Percentiles rank a stretch among this genome's conserved stretches.
Conservation (phyloP, 2,888 invertebrate genomes). For the Acronicta aceris region DNA sequence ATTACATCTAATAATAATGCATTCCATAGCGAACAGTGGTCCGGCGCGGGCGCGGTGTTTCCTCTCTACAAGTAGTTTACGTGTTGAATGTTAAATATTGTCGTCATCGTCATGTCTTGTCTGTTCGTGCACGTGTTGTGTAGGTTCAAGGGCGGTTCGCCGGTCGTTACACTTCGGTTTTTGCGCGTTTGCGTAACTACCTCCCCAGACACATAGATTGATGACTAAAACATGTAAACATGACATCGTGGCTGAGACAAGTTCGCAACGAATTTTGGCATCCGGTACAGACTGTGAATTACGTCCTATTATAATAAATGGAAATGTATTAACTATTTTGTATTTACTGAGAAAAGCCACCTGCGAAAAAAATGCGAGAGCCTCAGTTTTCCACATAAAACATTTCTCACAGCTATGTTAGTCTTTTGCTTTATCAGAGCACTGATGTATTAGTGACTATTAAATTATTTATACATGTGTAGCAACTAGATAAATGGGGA, state of each 20-base stretch:
- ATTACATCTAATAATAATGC: slow-evolving; percentile 60
- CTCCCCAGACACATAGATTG: slow-evolving; percentile 67
- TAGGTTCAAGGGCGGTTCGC: slow-evolving; percentile 77
- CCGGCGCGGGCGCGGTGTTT: slow-evolving; percentile 52
- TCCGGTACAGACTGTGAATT: slow-evolving; percentile 22
- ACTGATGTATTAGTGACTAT: slow-evolving; percentile 21
- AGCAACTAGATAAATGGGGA: slow-evolving; percentile 20
- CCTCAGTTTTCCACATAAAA: background rate
- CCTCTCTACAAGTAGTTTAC: slow-evolving; percentile 65
- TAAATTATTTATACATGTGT: slow-evolving; percentile 26
- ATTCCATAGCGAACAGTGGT: slow-evolving; percentile 58
- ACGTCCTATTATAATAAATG: slow-evolving; percentile 18
- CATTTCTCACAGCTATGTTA: background rate
- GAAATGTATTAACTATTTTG: slow-evolving; percentile 27
- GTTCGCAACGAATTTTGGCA: slow-evolving; percentile 44
- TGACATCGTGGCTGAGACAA: slow-evolving; percentile 51
- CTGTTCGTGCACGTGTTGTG: slow-evolving; percentile 62
- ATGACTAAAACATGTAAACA: slow-evolving; percentile 58
- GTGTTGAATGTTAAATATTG: slow-evolving; percentile 65
- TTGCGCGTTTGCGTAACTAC: slow-evolving; percentile 70
- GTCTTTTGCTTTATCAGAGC: slow-evolving; percentile 19
- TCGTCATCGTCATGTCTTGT: slow-evolving; percentile 59
- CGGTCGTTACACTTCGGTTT: slow-evolving; percentile 77
- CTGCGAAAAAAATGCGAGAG: background rate
- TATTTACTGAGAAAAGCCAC: slow-evolving; percentile 3